Percentiles rank a stretch among this genome's conserved stretches.
These are phyloP conservation scores for Cyrtodaria siliqua DNA, from an alignment of 2,888 invertebrate genomes.

Conservation along the genomic window DNA sequence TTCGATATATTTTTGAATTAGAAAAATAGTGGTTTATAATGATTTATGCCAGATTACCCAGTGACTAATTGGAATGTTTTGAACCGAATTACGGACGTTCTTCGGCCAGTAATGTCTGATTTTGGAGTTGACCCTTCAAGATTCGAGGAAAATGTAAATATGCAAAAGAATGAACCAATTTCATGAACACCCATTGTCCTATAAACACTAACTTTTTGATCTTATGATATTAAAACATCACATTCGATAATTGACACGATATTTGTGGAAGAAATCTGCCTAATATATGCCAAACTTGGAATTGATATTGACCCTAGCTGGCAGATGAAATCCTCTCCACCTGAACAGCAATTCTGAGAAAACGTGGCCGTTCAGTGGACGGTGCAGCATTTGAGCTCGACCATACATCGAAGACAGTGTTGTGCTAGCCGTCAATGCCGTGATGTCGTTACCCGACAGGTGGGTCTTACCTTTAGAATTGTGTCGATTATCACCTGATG, in stretches of 20 bases:
- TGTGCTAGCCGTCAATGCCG: conserved; percentile 19
- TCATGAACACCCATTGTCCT: background rate
- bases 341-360: too few species aligned
- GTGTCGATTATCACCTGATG: conserved; percentile 8
- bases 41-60: too few species aligned
- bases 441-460: conserved; percentile 49
- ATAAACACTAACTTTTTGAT: too few species aligned
- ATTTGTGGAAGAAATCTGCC: too few species aligned
- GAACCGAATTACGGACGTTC: conserved; percentile 21
- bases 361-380: too few species aligned
- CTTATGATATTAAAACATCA: too few species aligned
- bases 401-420: background rate
- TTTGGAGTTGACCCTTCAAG: conserved; percentile 14
- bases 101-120: conserved; percentile 57
- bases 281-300: background rate
- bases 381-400: too few species aligned
- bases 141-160: conserved; percentile 43
- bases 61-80: conserved; percentile 8
- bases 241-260: too few species aligned
- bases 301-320: background rate
- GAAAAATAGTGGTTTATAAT: too few species aligned
- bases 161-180: background rate
- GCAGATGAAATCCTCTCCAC: background rate
- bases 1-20: too few species aligned
- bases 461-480: conserved; percentile 11